Percentiles rank a stretch among this genome's conserved stretches.
Evolutionary conservation across 2,888 invertebrate species (phyloP).

Genomic region (Rugalucina vietnamica): DNA sequence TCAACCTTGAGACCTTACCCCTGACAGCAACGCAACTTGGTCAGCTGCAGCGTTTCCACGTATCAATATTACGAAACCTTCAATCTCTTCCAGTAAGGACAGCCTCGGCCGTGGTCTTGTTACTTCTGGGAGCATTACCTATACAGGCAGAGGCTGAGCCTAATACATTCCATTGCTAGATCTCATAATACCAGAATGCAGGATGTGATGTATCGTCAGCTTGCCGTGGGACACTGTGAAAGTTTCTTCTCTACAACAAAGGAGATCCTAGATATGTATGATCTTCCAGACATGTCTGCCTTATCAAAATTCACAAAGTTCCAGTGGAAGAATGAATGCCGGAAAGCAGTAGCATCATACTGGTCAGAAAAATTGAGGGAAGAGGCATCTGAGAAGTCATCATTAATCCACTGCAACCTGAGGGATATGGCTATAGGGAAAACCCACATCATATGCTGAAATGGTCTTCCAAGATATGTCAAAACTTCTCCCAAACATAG

Average conservation of each 20-base stretch:
- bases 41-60: conserved; percentile 1
- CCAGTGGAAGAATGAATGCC: too few species aligned
- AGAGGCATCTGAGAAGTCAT: too few species aligned
- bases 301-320: too few species aligned
- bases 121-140: conserved; percentile 9
- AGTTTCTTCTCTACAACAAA: too few species aligned
- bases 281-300: too few species aligned
- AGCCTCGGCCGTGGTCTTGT: background rate
- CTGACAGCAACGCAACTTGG: background rate
- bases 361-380: too few species aligned
- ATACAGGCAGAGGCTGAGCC: conserved; percentile 2
- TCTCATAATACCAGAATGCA: background rate
- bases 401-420: too few species aligned
- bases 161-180: background rate
- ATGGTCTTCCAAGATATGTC: background rate
- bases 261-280: too few species aligned
- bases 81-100: conserved; percentile 17
- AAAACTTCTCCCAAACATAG: background rate
- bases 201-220: background rate
- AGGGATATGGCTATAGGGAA: too few species aligned
- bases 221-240: background rate
- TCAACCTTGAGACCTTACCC: conserved; percentile 9
- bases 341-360: too few species aligned
- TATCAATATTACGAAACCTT: too few species aligned
- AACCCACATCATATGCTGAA: too few species aligned